A percentile compares a stretch with the other conserved stretches of the same genome.
Conservation (phyloP, 2,888 invertebrate species). For the Lasioglossum vierecki region DNA sequence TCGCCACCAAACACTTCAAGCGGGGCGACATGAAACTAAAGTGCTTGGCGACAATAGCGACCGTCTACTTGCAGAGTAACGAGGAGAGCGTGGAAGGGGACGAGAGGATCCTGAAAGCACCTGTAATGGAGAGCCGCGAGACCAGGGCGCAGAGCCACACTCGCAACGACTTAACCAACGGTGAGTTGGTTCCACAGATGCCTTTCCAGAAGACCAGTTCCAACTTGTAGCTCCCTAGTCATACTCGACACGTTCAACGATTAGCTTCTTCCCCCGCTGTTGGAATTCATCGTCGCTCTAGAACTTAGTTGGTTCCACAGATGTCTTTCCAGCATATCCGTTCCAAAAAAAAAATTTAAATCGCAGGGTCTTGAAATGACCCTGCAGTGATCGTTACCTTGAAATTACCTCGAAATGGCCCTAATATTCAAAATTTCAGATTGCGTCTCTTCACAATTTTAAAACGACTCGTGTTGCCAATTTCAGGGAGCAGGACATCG, state of each 20-base stretch:
- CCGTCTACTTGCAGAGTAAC: constrained; percentile 93
- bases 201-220: background rate
- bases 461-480: background rate
- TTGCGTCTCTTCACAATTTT: background rate
- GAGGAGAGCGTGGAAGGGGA: constrained; percentile 93
- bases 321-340: no score
- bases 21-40: constrained; percentile 94
- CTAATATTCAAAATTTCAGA: background rate
- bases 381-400: background rate
- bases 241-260: no score
- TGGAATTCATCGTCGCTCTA: no score
- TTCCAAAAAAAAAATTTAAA: no score
- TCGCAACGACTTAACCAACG: constrained; percentile 71
- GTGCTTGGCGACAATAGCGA: constrained; percentile 94
- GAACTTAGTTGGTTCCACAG: no score
- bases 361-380: background rate
- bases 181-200: constrained; percentile 53
- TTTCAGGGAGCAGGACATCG: constrained; percentile 57
- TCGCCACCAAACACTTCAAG: constrained; percentile 91
- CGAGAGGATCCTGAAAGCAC: constrained; percentile 82
- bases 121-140: constrained; percentile 79
- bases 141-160: constrained; percentile 80
- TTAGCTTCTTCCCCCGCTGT: no score
- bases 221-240: no score
- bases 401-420: no score